Percentiles rank a stretch among this genome's conserved stretches.
Conservation (phyloP, 2,888 invertebrate genomes). For the Drosophila anomalipes region DNA sequence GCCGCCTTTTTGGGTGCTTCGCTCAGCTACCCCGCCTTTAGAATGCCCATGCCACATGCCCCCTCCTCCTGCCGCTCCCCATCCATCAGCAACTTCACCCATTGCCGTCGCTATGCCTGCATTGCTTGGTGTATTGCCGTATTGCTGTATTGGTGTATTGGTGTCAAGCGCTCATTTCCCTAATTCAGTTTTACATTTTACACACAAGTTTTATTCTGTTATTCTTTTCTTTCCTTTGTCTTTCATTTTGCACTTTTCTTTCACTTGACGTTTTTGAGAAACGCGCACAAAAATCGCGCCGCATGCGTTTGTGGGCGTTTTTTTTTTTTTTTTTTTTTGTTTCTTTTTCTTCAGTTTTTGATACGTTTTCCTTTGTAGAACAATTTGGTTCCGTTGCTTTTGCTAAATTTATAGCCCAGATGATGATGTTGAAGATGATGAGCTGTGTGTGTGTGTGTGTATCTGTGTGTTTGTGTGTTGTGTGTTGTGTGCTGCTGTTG, state of each 20-base stretch:
- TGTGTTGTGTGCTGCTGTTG: slow-evolving; percentile 6
- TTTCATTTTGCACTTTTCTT: slow-evolving; percentile 19
- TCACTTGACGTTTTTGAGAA: slow-evolving; percentile 33
- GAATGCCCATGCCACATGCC: slow-evolving; percentile 3
- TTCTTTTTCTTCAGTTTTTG: slow-evolving; percentile 14
- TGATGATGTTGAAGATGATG: slow-evolving; percentile 44
- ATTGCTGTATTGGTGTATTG: slow-evolving; percentile 49
- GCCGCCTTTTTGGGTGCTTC: slow-evolving; percentile 27
- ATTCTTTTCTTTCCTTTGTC: slow-evolving; percentile 10
- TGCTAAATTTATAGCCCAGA: slow-evolving; percentile 70
- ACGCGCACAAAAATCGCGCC: slow-evolving; percentile 40
- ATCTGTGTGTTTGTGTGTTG: not conserved
- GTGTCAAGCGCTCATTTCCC: slow-evolving; percentile 79
- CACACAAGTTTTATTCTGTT: slow-evolving; percentile 18
- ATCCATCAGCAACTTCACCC: not conserved
- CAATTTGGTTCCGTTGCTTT: slow-evolving; percentile 32
- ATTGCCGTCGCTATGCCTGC: slow-evolving; percentile 16
- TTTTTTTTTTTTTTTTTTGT: not conserved
- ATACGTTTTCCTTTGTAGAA: slow-evolving; percentile 29
- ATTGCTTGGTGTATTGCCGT: slow-evolving; percentile 47
- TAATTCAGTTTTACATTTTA: slow-evolving; percentile 70
- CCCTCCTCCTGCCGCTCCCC: no score
- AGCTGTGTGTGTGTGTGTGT: slow-evolving; percentile 9
- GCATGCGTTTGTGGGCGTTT: slow-evolving; percentile 28
- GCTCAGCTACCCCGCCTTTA: slow-evolving; percentile 18